A percentile compares a stretch with the other conserved stretches of the same genome.
These are phyloP conservation scores for Oreotrochilus melanogaster DNA, from an alignment of 2,113 vertebrate genomes.

Conservation along the genomic window DNA sequence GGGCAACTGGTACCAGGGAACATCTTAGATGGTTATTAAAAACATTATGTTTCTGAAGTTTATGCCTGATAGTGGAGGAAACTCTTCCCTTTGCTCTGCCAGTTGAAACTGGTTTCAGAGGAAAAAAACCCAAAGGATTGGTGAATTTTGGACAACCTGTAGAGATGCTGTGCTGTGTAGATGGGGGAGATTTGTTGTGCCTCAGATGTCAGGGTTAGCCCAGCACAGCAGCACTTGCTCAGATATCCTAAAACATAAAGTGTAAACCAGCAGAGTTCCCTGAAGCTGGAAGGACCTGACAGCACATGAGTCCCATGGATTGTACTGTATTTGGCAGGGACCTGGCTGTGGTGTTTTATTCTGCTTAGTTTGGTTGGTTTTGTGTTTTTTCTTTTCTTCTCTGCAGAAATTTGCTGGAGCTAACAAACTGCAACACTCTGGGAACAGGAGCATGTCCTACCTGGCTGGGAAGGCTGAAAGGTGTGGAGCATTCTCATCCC, in stretches of 20 bases:
- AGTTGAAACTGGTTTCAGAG: background rate
- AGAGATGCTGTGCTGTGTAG: background rate
- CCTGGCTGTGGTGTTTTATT: background rate
- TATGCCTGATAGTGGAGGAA: background rate
- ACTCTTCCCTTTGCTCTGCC: background rate
- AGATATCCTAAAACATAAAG: background rate
- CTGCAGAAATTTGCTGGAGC: conserved; percentile 82
- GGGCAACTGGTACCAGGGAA: background rate
- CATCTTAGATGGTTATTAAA: background rate
- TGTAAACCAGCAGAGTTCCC: background rate
- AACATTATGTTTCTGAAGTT: background rate
- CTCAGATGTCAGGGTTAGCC: background rate
- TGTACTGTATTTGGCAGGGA: background rate
- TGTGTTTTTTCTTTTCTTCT: background rate
- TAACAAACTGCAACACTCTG: conserved; percentile 80
- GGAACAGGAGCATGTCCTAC: conserved; percentile 92
- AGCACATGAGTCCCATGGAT: background rate
- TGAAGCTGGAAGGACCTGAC: background rate
- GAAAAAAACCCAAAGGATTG: rapidly evolving
- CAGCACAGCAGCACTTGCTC: background rate
- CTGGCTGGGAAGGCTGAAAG: conserved; percentile 85
- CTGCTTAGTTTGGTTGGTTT: too few species aligned
- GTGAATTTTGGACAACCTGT: background rate
- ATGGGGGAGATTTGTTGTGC: background rate
- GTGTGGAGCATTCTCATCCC: conserved; percentile 58